phyloP scores from a whole-genome alignment of 2,113 vertebrate genomes.

The Daboia siamensis region DNA sequence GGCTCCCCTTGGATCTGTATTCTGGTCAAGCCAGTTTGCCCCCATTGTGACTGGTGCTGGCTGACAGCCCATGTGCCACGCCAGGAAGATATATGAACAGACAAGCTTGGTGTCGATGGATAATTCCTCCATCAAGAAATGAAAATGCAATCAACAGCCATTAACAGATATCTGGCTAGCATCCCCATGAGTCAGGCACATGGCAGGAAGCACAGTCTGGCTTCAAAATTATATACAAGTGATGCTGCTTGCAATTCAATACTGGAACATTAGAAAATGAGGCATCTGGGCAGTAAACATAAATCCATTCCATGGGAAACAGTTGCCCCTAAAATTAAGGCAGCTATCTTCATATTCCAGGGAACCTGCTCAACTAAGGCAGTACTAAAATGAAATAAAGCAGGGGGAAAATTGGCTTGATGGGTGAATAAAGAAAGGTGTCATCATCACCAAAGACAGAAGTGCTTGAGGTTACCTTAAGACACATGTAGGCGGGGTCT shows the following conservation, averaged over 20 bases:
- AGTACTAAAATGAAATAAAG: not conserved
- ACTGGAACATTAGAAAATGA: not conserved
- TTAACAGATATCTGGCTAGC: conserved; percentile 57
- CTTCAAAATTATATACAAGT: not conserved
- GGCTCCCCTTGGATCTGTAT: conserved; percentile 58
- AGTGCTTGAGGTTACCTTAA: not conserved
- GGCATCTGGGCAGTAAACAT: not conserved
- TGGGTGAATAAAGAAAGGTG: not conserved
- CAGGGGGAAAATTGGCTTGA: not conserved
- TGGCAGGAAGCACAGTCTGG: not conserved
- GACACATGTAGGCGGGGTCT: not conserved
- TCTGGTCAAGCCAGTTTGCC: conserved; percentile 50
- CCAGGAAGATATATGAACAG: conserved; percentile 59
- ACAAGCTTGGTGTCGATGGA: conserved; percentile 58
- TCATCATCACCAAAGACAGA: not conserved
- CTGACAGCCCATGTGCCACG: conserved; percentile 57
- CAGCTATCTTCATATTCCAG: no score
- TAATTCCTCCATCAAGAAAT: conserved; percentile 68
- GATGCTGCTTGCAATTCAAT: not conserved
- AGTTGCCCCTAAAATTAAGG: not conserved
- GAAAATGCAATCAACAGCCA: conserved; percentile 65
- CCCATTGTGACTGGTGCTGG: conserved; percentile 52
- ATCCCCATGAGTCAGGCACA: conserved; percentile 36
- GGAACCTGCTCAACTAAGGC: not conserved
- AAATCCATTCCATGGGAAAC: not conserved